Base-by-base conservation (phyloP, 2,888 invertebrate genomes). In the Malacosoma neustria region DNA sequence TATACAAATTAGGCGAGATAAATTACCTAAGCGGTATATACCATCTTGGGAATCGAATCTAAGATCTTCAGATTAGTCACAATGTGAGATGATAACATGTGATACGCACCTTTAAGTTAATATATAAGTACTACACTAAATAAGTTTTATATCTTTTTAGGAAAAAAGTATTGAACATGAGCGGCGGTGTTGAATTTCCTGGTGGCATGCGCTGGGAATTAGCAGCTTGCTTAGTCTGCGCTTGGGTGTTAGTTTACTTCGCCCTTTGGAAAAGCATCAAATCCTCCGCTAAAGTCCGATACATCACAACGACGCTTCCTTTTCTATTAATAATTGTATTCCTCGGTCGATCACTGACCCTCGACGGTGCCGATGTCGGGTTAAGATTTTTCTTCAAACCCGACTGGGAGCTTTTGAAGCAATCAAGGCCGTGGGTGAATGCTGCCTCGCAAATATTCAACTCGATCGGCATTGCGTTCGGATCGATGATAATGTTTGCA, bases 261-360 rank as follows among this genome's bases (percentile, higher is more conserved):
- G 96, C 97, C 49, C 91, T 98, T 35, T 98, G 97, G 95, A 98
- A 97, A 81, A 97, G 97, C 46, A 95, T 97, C 42, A 94, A 95
- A 70, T 95, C 96, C n/a, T 96, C 96, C 35, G 95, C 94, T 29
- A 92, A 92, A 87, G 91, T 96, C 37, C 92, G 97, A 49, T 97
- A 97, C 76, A 92, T 97, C 65, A 97, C 97, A 14, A 96, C 97
- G 31, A 96, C 96, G 11, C 90, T 97, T 49, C 97, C 97, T 3
- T 97, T 96, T 72, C 72, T 96, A 35, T 88, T 97, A 46, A 93
- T 97, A 56, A 87, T 96, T 51, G 92, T 95, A 32, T 92, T 97
- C 62, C 89, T 97, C 58, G 92, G 92, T 14, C 91, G 96, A 54
- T 95, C 97, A n/a, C 80, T 97, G 40, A 96, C 96, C 6, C 87